Conservation (phyloP, 2,797 vertebrate species). For the Artibeus jamaicensis region DNA sequence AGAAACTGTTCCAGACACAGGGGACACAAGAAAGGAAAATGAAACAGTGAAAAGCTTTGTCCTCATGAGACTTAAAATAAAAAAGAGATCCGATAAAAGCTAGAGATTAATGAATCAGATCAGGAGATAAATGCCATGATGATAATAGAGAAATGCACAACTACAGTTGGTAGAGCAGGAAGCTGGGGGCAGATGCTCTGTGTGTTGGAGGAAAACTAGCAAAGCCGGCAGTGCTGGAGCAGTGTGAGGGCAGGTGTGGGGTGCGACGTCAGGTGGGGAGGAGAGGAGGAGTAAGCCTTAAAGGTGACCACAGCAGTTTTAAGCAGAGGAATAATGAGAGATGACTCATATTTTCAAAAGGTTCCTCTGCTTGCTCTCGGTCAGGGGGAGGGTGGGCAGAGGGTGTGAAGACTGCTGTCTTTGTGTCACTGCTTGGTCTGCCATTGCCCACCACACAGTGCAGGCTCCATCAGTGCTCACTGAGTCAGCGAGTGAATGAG, state of each 20-base stretch:
- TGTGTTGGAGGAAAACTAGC: not conserved
- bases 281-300: not conserved
- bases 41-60: not conserved
- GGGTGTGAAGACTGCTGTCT: not conserved
- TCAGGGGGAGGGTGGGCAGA: not conserved
- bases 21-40: not conserved
- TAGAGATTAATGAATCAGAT: not conserved
- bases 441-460: not conserved
- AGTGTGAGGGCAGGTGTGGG: rapidly evolving
- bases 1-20: not conserved
- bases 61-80: not conserved
- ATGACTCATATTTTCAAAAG: not conserved
- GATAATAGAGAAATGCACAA: not conserved
- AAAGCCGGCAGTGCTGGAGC: not conserved
- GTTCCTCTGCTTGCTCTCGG: not conserved
- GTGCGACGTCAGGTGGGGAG: rapidly evolving
- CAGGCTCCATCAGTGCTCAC: not conserved
- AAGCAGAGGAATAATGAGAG: not conserved
- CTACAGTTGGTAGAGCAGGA: not conserved
- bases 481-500: not conserved
- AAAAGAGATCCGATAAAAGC: not conserved
- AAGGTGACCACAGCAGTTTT: not conserved
- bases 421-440: not conserved
- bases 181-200: not conserved
- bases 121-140: not conserved